These are phyloP conservation scores for Digitonthophagus gazella DNA, from an alignment of 2,888 invertebrate genomes.

Conservation along the genomic window DNA sequence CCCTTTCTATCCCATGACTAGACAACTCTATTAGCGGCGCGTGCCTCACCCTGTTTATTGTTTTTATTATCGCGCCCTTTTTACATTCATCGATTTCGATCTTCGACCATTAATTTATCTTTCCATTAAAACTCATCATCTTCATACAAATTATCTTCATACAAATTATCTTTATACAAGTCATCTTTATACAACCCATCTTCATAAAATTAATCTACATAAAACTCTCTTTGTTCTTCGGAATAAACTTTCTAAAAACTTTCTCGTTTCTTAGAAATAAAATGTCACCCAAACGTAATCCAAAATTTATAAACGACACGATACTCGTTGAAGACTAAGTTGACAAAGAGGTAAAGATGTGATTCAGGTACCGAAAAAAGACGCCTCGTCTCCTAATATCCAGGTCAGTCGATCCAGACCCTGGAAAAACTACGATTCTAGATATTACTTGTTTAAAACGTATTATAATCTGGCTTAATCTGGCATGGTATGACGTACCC, in stretches of 20 bases:
- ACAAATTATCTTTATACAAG: not conserved
- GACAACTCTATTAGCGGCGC: constrained; percentile 39
- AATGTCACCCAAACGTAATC: not conserved
- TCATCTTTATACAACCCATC: too few species aligned
- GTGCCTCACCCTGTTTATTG: constrained; percentile 36
- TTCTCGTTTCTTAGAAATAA: too few species aligned
- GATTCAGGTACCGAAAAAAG: not conserved
- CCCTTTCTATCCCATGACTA: constrained; percentile 27
- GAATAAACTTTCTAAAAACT: not conserved
- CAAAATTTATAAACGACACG: not conserved
- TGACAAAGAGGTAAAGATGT: too few species aligned
- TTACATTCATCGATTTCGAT: not conserved
- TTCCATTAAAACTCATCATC: too few species aligned
- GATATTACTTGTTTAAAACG: constrained; percentile 50
- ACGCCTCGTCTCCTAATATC: not conserved
- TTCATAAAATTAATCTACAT: not conserved
- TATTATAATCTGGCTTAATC: constrained; percentile 50
- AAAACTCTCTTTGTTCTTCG: not conserved
- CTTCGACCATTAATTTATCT: not conserved
- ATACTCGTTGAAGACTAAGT: too few species aligned
- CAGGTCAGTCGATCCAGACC: not conserved
- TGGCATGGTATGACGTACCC: constrained; percentile 48
- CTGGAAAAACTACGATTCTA: not conserved
- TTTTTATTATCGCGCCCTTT: constrained; percentile 29
- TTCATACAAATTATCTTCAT: not conserved